Percentiles rank a stretch among this genome's conserved stretches.
These are phyloP conservation scores for Holcopasites calliopsidis DNA, from an alignment of 1,140 invertebrate species.

Conservation along the genomic window DNA sequence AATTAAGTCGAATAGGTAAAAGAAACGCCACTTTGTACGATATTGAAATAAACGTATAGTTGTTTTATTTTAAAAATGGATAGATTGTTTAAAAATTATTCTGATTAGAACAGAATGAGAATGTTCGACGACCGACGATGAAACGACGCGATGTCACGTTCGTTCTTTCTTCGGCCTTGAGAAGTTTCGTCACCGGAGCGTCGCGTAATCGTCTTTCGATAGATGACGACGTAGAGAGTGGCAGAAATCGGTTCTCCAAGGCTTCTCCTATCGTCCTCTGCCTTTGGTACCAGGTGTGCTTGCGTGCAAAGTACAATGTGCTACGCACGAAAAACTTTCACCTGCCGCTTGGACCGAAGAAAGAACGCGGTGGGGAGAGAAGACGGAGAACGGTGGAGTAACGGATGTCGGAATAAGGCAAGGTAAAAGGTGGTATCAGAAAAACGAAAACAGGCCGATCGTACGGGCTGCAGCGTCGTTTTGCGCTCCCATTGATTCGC, in stretches of 20 bases:
- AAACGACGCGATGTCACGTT: neutral
- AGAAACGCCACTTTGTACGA: too few relatives aligned
- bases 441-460: constrained; percentile 22
- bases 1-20: too few relatives aligned
- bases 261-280: too few relatives aligned
- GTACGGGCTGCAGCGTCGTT: neutral
- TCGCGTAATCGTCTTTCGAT: neutral
- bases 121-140: neutral
- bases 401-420: constrained; percentile 5
- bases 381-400: constrained; percentile 13
- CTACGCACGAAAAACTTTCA: constrained; percentile 47
- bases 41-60: too few relatives aligned
- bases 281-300: neutral
- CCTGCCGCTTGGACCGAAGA: neutral
- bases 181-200: neutral
- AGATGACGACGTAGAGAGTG: neutral
- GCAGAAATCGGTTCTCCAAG: neutral
- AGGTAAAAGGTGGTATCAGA: constrained; percentile 5
- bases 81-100: neutral
- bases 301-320: constrained; percentile 10
- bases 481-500: neutral
- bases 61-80: too few relatives aligned
- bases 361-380: constrained; percentile 10
- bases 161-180: neutral
- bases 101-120: too few relatives aligned